Conservation (phyloP, 2,797 vertebrate species). For the Choloepus didactylus region DNA sequence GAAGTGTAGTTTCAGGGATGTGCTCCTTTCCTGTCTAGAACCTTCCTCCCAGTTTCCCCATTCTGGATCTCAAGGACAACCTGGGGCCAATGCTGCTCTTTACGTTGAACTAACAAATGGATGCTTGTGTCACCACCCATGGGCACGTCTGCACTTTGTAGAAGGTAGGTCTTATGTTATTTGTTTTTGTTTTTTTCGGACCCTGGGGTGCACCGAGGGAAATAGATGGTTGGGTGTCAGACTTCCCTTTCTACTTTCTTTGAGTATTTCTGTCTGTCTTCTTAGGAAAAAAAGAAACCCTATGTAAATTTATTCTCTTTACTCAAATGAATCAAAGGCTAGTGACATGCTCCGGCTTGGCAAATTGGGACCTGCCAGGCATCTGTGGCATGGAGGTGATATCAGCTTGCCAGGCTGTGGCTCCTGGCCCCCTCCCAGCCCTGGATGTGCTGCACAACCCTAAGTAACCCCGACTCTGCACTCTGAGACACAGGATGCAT, state of each 20-base stretch:
- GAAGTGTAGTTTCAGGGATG: neutral
- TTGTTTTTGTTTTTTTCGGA: neutral
- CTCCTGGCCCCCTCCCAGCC: slow-evolving; percentile 40
- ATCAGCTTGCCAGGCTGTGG: slow-evolving; percentile 14
- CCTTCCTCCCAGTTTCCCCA: neutral
- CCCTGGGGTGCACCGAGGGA: too few species aligned
- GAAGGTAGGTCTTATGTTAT: neutral
- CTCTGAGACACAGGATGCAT: slow-evolving; percentile 16
- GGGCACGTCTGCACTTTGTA: rapidly evolving
- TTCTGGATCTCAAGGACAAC: neutral
- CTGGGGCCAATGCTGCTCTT: neutral
- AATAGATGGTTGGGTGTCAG: neutral
- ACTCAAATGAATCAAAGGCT: neutral
- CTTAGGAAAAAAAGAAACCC: neutral
- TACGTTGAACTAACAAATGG: neutral
- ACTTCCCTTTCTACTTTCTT: neutral
- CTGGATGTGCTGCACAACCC: neutral
- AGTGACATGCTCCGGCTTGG: neutral
- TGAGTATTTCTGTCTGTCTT: neutral
- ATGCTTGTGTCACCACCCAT: neutral
- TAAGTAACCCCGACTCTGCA: neutral
- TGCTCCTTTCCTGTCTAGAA: neutral
- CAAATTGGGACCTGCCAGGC: neutral
- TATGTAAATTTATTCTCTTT: neutral
- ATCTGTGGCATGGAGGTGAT: neutral